Evolutionary conservation across 1,140 invertebrate genomes (phyloP), one percentile per base, ranked within the genome.

Genomic region (Stenopsyche tienmushanensis): DNA sequence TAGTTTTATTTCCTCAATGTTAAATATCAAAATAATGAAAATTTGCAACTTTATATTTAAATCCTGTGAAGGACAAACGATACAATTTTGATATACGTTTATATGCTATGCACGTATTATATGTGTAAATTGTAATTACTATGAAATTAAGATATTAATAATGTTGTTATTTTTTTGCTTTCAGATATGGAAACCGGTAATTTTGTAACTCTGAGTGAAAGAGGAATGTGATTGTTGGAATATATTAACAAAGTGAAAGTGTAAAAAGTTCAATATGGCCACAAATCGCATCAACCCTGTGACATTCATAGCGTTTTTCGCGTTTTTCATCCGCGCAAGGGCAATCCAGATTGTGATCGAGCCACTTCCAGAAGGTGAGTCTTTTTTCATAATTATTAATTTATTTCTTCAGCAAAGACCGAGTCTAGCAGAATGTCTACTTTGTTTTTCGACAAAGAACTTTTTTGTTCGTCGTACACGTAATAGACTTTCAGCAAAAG

Each of bases 271-370:
- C 20, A 62, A 54, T 60, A 62, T 8, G 45, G 39, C 44, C 45
- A 69, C 5, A 53, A 18, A 69, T 65, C 57, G 67, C 63, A 21
- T 23, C 34, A 21, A 42, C 3, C 23, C 1, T 29, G 7, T 10
- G 39, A 17, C n/a, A 41, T 60, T 24, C 18, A 25, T 21, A 54
- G 23, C 23, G 42, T 20, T 66, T n/a, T 20, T 57, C 0, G 41
- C 58, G 8, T 39, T 69, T 24, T 50, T 62, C 21, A 18, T 53
- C 26, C n/a, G 24, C 9, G 39, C 54, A 8, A 39, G 45, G 8
- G 64, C 64, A 17, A 55, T 69, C 42, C 67, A 69, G 53, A 69
- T 69, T 21, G 67, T 66, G 24, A 69, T 69, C 20, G 67, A 69
- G 39, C 67, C 67, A 13, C 45, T 69, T 15, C 67, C 67, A 23